phyloP scores from a whole-genome alignment of 1,140 invertebrate species.

The Trachelipus rathkii region DNA sequence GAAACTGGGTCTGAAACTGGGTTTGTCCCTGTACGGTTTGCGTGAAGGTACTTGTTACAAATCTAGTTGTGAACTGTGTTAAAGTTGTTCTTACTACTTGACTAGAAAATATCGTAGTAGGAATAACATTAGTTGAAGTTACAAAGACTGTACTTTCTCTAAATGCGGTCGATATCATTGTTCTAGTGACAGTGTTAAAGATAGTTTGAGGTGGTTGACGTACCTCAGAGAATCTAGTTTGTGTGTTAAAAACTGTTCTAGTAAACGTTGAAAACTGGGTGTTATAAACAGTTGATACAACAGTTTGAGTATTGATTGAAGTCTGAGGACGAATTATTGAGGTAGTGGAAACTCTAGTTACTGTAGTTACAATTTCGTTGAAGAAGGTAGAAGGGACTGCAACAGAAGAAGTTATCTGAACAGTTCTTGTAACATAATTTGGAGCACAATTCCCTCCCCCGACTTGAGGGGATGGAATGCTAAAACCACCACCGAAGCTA shows the following conservation, averaged over 20 bases:
- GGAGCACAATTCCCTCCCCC: neutral
- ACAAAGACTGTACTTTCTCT: conserved; percentile 27
- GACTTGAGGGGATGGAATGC: neutral
- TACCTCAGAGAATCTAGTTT: conserved; percentile 21
- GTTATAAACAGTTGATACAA: conserved; percentile 29
- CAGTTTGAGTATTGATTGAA: conserved; percentile 29
- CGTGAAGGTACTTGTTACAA: conserved; percentile 21
- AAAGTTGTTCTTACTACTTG: conserved; percentile 24
- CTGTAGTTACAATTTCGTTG: conserved; percentile 29
- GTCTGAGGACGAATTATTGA: conserved; percentile 23
- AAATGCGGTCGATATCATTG: neutral
- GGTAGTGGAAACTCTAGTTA: conserved; percentile 24
- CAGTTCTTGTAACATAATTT: neutral
- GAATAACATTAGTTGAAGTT: conserved; percentile 36
- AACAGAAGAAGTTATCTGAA: neutral
- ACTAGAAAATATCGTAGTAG: conserved; percentile 32
- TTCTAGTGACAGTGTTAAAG: conserved; percentile 27
- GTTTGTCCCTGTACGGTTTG: conserved; percentile 23
- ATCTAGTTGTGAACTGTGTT: conserved; percentile 25
- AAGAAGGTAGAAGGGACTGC: conserved; percentile 34
- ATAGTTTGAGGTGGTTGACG: conserved; percentile 18
- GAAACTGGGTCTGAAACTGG: conserved; percentile 23
- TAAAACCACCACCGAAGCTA: neutral
- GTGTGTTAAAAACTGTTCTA: conserved; percentile 32
- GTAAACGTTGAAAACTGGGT: conserved; percentile 33